phyloP scores from a whole-genome alignment of 2,113 vertebrate genomes.

The Pithys albifrons region DNA sequence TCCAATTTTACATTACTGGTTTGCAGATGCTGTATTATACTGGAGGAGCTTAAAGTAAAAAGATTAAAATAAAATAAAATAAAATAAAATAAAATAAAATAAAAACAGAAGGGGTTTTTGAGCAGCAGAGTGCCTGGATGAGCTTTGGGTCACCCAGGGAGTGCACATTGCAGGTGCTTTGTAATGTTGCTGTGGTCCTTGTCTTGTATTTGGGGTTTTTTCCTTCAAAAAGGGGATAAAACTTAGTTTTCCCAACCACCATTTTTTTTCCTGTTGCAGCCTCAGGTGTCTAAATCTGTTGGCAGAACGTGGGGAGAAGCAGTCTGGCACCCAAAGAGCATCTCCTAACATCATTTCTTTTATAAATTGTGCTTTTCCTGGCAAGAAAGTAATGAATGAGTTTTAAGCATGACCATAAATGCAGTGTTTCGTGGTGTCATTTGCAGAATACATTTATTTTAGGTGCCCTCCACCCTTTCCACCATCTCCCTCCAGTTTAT shows the following conservation, averaged over 20 bases:
- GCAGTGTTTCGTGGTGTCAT: not conserved
- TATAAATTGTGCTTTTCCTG: not conserved
- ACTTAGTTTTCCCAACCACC: not conserved
- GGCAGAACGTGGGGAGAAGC: not conserved
- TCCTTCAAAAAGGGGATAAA: not conserved
- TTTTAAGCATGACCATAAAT: not conserved
- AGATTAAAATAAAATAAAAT: not conserved
- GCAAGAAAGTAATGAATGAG: not conserved
- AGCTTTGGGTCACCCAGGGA: not conserved
- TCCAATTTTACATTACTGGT: not conserved
- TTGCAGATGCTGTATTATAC: not conserved
- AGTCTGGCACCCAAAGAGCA: accelerated
- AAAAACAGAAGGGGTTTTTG: not conserved
- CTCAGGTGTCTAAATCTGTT: not conserved
- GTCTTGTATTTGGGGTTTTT: not conserved
- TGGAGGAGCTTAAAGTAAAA: not conserved
- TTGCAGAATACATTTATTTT: not conserved
- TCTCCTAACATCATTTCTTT: not conserved
- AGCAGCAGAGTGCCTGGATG: not conserved
- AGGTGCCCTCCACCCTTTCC: not conserved
- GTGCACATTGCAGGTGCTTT: accelerated
- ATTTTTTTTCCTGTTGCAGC: not conserved
- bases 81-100: not conserved
- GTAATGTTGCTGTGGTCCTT: not conserved
- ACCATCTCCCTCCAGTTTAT: not conserved